Evolutionary conservation across 92 coral and sea anemone species (phyloP).

Genomic region (Parazoanthus darwini): DNA sequence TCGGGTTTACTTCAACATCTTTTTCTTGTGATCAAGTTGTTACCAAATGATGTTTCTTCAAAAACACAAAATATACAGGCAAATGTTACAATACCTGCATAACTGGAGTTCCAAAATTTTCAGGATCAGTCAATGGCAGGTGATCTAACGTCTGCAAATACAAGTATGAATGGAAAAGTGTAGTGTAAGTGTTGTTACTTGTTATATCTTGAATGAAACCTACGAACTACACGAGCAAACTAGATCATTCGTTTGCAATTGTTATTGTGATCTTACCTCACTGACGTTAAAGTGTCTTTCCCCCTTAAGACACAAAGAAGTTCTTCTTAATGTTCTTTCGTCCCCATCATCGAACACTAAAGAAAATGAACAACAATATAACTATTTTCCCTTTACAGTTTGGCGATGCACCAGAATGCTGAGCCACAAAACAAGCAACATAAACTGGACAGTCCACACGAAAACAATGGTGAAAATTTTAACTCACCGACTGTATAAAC

Average conservation of each 20-base stretch:
- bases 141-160: slow-evolving; percentile 88
- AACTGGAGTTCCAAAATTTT: slow-evolving; percentile 99
- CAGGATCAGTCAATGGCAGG: slow-evolving; percentile 97
- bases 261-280: slow-evolving; percentile 60
- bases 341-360: slow-evolving; percentile 99
- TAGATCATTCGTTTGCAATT: background rate
- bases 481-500: slow-evolving; percentile 93
- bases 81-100: slow-evolving; percentile 72
- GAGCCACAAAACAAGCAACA: background rate
- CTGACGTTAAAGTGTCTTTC: slow-evolving; percentile 97
- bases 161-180: slow-evolving; percentile 32
- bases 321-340: slow-evolving; percentile 90
- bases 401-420: background rate
- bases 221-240: background rate
- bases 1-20: background rate
- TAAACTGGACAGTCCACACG: background rate
- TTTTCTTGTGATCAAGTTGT: background rate
- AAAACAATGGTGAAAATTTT: background rate
- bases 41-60: background rate
- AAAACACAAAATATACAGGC: background rate
- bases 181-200: background rate
- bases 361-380: background rate
- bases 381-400: background rate
- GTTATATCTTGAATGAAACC: background rate
- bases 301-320: slow-evolving; percentile 94